Percentiles rank a stretch among this genome's conserved stretches.
Evolutionary conservation across 2,113 vertebrate genomes (phyloP).

Genomic region (Aspiorhynchus laticeps): DNA sequence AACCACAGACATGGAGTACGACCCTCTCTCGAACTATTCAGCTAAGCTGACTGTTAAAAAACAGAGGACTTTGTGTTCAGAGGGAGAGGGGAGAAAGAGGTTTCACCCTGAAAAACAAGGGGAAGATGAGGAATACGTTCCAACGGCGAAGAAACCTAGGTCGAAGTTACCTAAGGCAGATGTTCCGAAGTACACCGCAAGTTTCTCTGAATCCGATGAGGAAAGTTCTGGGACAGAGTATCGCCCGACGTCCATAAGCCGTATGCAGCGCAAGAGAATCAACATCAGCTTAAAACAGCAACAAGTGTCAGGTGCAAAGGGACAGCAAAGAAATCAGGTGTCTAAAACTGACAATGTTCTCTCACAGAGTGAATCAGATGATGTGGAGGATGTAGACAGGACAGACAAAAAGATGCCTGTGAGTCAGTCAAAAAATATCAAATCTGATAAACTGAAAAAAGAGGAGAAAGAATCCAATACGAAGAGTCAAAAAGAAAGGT

Average conservation of each 20-base stretch:
- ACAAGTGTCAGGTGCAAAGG: slow-evolving; percentile 61
- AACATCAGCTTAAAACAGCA: background rate
- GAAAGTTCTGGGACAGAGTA: slow-evolving; percentile 76
- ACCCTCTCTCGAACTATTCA: slow-evolving; percentile 92
- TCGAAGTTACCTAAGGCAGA: slow-evolving; percentile 51
- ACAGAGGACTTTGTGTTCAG: slow-evolving; percentile 69
- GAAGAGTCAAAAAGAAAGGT: slow-evolving; percentile 57
- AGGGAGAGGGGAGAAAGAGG: slow-evolving; percentile 54
- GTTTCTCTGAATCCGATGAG: slow-evolving; percentile 88
- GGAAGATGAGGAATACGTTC: slow-evolving; percentile 73
- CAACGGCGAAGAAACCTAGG: slow-evolving; percentile 74
- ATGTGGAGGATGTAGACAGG: slow-evolving; percentile 58
- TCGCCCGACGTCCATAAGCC: slow-evolving; percentile 62
- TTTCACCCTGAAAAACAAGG: slow-evolving; percentile 61
- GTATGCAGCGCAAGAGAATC: slow-evolving; percentile 67
- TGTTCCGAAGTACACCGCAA: slow-evolving; percentile 69
- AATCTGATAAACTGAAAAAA: slow-evolving; percentile 61
- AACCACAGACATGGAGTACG: slow-evolving; percentile 92
- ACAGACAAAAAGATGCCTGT: slow-evolving; percentile 17
- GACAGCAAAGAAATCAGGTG: slow-evolving; percentile 64
- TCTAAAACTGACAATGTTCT: background rate
- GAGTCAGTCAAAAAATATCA: slow-evolving; percentile 61
- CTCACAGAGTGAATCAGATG: slow-evolving; percentile 42
- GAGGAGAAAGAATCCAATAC: slow-evolving; percentile 65
- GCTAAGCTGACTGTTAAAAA: slow-evolving; percentile 82